Evolutionary conservation across 1,140 invertebrate genomes (phyloP).

Genomic region (Micrasema minimum): DNA sequence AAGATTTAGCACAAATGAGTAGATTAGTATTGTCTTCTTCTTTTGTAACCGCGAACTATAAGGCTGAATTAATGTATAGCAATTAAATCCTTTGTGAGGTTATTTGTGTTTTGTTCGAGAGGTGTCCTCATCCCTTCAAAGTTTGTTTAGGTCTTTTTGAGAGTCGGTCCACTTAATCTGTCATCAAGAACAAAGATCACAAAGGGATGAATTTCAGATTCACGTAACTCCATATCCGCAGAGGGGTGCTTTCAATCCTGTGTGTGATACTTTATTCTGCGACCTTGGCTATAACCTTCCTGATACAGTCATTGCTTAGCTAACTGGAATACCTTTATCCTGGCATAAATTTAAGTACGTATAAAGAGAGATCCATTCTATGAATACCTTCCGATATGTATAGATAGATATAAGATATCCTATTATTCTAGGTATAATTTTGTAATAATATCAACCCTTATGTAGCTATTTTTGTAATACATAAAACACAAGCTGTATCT

Average conservation of each 20-base stretch:
- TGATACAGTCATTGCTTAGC: slow-evolving; percentile 7
- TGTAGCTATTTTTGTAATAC: no score
- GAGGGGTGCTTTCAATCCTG: slow-evolving; percentile 16
- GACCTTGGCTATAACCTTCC: slow-evolving; percentile 24
- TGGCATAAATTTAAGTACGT: slow-evolving; percentile 10
- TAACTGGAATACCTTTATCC: no score
- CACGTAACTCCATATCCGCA: slow-evolving; percentile 8
- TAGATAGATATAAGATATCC: no score
- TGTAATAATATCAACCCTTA: no score
- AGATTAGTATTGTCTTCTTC: background rate
- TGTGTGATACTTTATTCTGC: slow-evolving; percentile 4
- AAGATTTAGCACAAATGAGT: slow-evolving; percentile 21
- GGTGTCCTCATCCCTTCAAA: slow-evolving; percentile 19
- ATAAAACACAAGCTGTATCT: no score
- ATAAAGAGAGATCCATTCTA: no score
- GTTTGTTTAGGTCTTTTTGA: slow-evolving; percentile 28
- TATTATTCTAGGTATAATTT: no score
- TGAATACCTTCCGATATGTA: no score
- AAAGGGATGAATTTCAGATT: slow-evolving; percentile 37
- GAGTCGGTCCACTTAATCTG: slow-evolving; percentile 3
- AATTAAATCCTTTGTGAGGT: slow-evolving; percentile 14
- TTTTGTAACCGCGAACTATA: slow-evolving; percentile 10
- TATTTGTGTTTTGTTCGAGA: slow-evolving; percentile 2
- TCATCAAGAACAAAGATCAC: slow-evolving; percentile 27
- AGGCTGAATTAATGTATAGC: slow-evolving; percentile 30